Evolutionary conservation across 2,113 vertebrate genomes (phyloP), one percentile per base, ranked within the genome.

Genomic region (Neogobius melanostomus): DNA sequence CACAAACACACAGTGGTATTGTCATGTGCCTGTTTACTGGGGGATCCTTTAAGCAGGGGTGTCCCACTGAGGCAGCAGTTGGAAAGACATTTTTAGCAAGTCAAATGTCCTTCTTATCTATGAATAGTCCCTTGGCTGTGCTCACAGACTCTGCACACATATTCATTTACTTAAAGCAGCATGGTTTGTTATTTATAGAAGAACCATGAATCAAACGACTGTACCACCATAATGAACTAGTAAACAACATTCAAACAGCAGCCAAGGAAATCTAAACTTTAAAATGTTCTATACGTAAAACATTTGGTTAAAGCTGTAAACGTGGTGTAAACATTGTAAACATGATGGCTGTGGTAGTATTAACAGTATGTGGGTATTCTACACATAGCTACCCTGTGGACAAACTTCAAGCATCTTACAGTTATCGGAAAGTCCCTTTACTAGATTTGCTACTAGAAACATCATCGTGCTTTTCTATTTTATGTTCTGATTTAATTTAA

Each of bases 61-160:
- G 82, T 84, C 77, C 86, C 87, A 74, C 68, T 60, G 73, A 71
- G 83, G 52, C 66, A 61, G 50, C 46, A 72, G 73, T 71, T 63
- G 53, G 65, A 73, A 71, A 66, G 66, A 81, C 88, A 76, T 80
- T 82, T 84, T 89, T 89, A 89, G 91, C 87, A 88, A 88, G 82
- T 86, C 75, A 70, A 56, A 79, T 83, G 70, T 87, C 79, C 80
- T 75, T 64, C 72, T 28, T 79, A 42, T 79, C 85, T 90, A 90
- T 89, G 82, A 91, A 91, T 90, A 92, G 88, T 75, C 78, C 67
- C 42, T 76, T 42, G 52, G 49, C 51, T 63, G 45, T 7, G 60
- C 44, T 79, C 50, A 67, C 71, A 71, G 16, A 50, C n/a, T 52
- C 47, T 49, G 43, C 2, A 12, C 47, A 49, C 17, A 9, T 7